Evolutionary conservation across 1,140 invertebrate species (phyloP).

Genomic region (Pissodes strobi): DNA sequence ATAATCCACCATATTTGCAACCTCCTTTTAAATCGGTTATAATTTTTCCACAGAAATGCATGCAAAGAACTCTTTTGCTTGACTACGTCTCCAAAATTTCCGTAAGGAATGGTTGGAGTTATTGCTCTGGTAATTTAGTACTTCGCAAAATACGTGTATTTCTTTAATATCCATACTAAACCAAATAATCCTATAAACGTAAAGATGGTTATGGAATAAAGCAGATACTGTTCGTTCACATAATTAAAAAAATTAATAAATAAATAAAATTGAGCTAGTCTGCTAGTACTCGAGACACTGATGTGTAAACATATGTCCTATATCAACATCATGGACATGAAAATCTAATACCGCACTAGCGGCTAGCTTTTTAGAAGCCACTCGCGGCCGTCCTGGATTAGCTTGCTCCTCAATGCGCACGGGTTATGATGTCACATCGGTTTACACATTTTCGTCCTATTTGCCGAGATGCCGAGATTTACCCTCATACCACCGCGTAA

Average conservation of each 20-base stretch:
- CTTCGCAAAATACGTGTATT: constrained; percentile 41
- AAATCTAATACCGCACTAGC: too few relatives aligned
- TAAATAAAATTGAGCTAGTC: too few relatives aligned
- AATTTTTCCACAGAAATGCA: constrained; percentile 39
- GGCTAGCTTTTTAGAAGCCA: too few relatives aligned
- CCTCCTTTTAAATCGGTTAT: constrained; percentile 39
- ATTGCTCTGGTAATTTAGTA: constrained; percentile 12
- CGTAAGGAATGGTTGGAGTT: constrained; percentile 34
- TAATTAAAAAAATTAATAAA: constrained; percentile 27
- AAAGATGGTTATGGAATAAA: constrained; percentile 35
- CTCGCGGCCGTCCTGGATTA: too few relatives aligned
- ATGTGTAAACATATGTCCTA: too few relatives aligned
- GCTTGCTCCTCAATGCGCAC: too few relatives aligned
- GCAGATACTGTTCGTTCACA: constrained; percentile 28
- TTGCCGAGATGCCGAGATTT: too few relatives aligned
- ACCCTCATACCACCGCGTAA: too few relatives aligned
- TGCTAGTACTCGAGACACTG: too few relatives aligned
- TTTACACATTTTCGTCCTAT: too few relatives aligned
- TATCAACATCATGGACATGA: too few relatives aligned
- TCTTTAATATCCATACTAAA: constrained; percentile 32
- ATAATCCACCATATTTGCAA: constrained; percentile 38
- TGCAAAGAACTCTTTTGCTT: constrained; percentile 36
- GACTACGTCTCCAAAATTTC: constrained; percentile 38
- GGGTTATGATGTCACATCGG: too few relatives aligned
- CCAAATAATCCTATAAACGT: constrained; percentile 33